These are phyloP conservation scores for Antheraea yamamai DNA, from an alignment of 2,888 invertebrate species.

Conservation along the genomic window DNA sequence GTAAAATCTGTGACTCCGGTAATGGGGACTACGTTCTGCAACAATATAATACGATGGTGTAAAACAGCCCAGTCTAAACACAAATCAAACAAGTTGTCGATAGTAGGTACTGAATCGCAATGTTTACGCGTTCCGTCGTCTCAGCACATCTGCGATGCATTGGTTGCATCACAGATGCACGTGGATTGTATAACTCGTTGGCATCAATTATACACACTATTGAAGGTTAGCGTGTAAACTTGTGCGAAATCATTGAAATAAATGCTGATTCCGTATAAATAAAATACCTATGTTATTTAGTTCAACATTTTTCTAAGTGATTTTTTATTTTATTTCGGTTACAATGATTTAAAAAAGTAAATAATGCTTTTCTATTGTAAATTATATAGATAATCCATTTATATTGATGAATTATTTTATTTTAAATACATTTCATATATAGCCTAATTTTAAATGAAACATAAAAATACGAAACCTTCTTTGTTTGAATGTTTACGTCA, in stretches of 20 bases:
- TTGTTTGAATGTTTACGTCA: no score
- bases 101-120: slow-evolving; percentile 13
- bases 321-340: background rate
- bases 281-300: background rate
- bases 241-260: background rate
- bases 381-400: no score
- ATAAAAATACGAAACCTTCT: no score
- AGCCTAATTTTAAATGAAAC: no score
- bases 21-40: background rate
- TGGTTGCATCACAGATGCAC: slow-evolving; percentile 40
- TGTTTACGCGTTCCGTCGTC: slow-evolving; percentile 24
- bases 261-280: slow-evolving; percentile 1
- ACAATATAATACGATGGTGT: background rate
- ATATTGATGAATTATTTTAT: no score
- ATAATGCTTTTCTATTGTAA: background rate
- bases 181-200: slow-evolving; percentile 40
- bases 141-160: slow-evolving; percentile 45
- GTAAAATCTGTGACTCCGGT: background rate
- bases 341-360: background rate
- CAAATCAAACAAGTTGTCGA: slow-evolving; percentile 11
- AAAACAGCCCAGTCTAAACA: slow-evolving; percentile 16
- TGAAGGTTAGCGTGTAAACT: slow-evolving; percentile 32
- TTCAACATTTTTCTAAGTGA: background rate
- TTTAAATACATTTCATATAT: no score
- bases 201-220: slow-evolving; percentile 33